phyloP scores from a whole-genome alignment of 1,140 invertebrate species.

The Drosophila nigrodunni region DNA sequence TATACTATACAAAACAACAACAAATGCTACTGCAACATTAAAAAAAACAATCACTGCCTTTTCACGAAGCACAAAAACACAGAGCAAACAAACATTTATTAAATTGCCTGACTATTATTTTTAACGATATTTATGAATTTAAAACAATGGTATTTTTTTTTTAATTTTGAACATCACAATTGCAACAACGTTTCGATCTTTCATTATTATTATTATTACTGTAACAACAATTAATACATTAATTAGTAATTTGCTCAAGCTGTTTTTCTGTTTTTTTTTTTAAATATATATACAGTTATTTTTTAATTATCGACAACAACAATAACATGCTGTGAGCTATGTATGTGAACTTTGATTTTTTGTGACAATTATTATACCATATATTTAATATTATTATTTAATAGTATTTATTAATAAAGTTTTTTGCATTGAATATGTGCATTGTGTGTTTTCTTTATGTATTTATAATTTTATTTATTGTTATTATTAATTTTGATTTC shows the following conservation, averaged over 20 bases:
- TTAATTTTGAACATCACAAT: slow-evolving; percentile 54
- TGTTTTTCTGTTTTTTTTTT: slow-evolving; percentile 11
- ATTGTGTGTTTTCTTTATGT: slow-evolving; percentile 18
- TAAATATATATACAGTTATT: slow-evolving; percentile 20
- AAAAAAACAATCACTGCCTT: slow-evolving; percentile 71
- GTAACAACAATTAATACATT: too few relatives aligned
- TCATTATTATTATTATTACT: slow-evolving; percentile 26
- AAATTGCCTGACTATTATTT: slow-evolving; percentile 45
- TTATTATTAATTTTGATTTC: slow-evolving; percentile 2
- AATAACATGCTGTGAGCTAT: slow-evolving; percentile 74
- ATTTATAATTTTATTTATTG: background rate
- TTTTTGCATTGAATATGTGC: slow-evolving; percentile 63
- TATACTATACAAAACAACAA: slow-evolving; percentile 31
- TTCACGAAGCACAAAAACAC: slow-evolving; percentile 63
- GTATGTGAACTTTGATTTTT: slow-evolving; percentile 71
- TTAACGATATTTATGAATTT: slow-evolving; percentile 29
- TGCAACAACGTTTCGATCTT: slow-evolving; percentile 26
- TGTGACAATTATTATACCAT: slow-evolving; percentile 54
- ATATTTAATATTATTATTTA: slow-evolving; percentile 64
- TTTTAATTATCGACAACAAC: slow-evolving; percentile 36
- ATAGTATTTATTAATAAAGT: slow-evolving; percentile 81
- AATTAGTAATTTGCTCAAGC: slow-evolving; percentile 25
- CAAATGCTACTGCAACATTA: slow-evolving; percentile 55
- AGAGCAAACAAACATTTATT: slow-evolving; percentile 40
- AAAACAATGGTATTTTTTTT: slow-evolving; percentile 18